Evolutionary conservation across 1,140 invertebrate genomes (phyloP).

Genomic region (Neodiprion pinetum): DNA sequence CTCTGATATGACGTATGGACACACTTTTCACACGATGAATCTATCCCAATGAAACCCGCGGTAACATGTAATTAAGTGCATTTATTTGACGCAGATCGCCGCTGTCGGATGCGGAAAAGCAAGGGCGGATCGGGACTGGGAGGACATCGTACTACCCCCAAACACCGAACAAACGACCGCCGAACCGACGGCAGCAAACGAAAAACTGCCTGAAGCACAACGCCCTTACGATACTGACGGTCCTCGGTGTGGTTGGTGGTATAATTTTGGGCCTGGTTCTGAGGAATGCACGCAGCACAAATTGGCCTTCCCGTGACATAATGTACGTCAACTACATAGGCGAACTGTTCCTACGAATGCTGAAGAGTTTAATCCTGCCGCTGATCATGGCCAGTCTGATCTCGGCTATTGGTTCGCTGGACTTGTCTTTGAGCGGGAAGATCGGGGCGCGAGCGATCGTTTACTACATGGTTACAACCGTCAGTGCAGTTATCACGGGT

Average conservation of each 20-base stretch:
- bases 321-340: constrained; percentile 92
- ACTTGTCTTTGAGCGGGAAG: constrained; percentile 69
- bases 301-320: constrained; percentile 77
- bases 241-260: constrained; percentile 82
- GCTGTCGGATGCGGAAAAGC: constrained; percentile 51
- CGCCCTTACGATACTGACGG: constrained; percentile 84
- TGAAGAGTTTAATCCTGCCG: constrained; percentile 78
- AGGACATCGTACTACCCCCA: constrained; percentile 52
- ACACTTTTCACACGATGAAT: too few species aligned
- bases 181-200: constrained; percentile 47
- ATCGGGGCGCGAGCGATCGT: constrained; percentile 73
- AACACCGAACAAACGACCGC: constrained; percentile 49
- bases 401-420: constrained; percentile 75
- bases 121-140: constrained; percentile 44
- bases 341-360: constrained; percentile 79
- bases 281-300: constrained; percentile 61
- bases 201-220: constrained; percentile 72
- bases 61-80: too few species aligned
- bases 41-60: too few species aligned
- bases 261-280: constrained; percentile 80
- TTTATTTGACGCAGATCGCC: constrained; percentile 44
- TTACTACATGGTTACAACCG: constrained; percentile 81
- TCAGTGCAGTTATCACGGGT: constrained; percentile 75
- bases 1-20: too few species aligned
- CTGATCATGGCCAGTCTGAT: constrained; percentile 78